These are phyloP conservation scores for Hydrotaea cyrtoneurina DNA, from an alignment of 2,888 invertebrate species.

Conservation along the genomic window DNA sequence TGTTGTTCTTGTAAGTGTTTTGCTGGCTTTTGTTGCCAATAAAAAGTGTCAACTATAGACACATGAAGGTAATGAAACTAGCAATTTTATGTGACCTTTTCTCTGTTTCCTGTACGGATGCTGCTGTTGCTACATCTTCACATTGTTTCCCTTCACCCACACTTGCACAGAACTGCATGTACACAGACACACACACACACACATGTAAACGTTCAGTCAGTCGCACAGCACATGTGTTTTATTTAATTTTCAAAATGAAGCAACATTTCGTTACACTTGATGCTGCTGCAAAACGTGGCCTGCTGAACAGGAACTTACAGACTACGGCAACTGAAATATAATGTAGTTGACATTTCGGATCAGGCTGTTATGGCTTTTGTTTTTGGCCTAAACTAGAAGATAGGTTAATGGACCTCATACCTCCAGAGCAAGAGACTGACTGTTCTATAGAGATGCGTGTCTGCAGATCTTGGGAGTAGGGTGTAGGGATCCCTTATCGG, in stretches of 20 bases:
- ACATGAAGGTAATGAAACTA: conserved; percentile 55
- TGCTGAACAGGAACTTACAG: conserved; percentile 13
- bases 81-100: conserved; percentile 38
- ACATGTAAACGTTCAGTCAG: neutral
- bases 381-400: too few relatives aligned
- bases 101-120: neutral
- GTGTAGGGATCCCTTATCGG: too few relatives aligned
- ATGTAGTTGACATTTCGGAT: too few relatives aligned
- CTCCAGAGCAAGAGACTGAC: too few relatives aligned
- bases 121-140: neutral
- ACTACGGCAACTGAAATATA: too few relatives aligned
- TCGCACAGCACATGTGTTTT: conserved; percentile 20
- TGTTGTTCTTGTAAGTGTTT: neutral
- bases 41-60: conserved; percentile 59
- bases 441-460: too few relatives aligned
- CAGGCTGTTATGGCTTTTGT: too few relatives aligned
- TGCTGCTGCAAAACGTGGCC: conserved; percentile 44
- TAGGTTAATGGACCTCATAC: too few relatives aligned
- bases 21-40: conserved; percentile 41
- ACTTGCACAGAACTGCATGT: neutral
- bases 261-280: conserved; percentile 43
- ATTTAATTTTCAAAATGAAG: conserved; percentile 48
- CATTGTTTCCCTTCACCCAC: neutral
- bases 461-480: too few relatives aligned
- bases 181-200: conserved; percentile 11